These are phyloP conservation scores for Arrhamphus sclerolepis DNA, from an alignment of 2,797 vertebrate genomes.

Conservation along the genomic window DNA sequence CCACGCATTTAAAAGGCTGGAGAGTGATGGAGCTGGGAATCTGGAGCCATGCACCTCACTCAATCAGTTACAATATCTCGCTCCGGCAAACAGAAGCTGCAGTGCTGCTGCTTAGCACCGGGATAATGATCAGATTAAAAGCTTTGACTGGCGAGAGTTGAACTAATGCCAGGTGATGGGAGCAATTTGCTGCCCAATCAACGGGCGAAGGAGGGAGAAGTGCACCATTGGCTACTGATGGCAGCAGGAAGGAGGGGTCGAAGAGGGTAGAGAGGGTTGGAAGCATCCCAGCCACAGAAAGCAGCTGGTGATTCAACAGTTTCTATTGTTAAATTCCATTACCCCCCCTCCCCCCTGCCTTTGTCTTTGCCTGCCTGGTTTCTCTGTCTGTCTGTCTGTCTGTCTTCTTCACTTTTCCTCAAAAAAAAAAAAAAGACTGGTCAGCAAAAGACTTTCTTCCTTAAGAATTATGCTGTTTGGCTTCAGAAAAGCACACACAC, in stretches of 20 bases:
- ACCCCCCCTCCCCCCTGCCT: constrained; percentile 31
- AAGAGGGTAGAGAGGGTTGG: constrained; percentile 22
- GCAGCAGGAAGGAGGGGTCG: constrained; percentile 24
- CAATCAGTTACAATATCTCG: constrained; percentile 63
- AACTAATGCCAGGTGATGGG: constrained; percentile 69
- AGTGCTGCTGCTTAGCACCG: constrained; percentile 47
- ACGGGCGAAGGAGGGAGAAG: constrained; percentile 33
- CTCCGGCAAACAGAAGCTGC: constrained; percentile 61
- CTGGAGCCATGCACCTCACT: constrained; percentile 23
- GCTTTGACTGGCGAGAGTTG: constrained; percentile 67
- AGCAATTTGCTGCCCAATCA: constrained; percentile 68
- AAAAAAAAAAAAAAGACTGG: constrained; percentile 31
- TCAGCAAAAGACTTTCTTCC: constrained; percentile 52
- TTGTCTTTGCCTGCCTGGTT: constrained; percentile 27
- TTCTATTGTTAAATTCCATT: constrained; percentile 69
- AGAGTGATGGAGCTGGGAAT: constrained; percentile 28
- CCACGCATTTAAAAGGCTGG: constrained; percentile 45
- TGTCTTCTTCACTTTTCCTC: constrained; percentile 37
- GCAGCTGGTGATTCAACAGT: constrained; percentile 67
- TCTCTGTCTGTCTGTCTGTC: constrained; percentile 2
- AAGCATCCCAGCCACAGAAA: constrained; percentile 52
- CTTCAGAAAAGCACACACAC: constrained; percentile 3
- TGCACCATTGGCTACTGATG: constrained; percentile 42
- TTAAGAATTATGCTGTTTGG: constrained; percentile 34
- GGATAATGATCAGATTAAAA: constrained; percentile 75